phyloP scores from a whole-genome alignment of 2,888 invertebrate genomes.

The Ophion costatus region DNA sequence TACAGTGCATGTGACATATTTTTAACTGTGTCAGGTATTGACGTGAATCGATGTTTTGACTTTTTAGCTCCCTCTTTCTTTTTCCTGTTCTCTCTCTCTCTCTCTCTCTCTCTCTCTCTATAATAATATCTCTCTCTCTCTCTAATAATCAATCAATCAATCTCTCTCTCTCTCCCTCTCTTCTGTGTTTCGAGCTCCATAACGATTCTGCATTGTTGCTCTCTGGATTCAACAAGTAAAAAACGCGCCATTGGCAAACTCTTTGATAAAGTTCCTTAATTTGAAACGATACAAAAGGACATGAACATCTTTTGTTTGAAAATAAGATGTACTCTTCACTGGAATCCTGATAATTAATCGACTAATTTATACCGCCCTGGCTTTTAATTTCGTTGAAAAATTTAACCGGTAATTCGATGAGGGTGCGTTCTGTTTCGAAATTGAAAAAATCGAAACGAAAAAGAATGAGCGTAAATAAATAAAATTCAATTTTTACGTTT shows the following conservation, averaged over 20 bases:
- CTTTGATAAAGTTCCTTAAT: too few species aligned
- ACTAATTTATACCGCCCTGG: too few species aligned
- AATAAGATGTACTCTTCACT: too few species aligned
- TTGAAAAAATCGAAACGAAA: neutral
- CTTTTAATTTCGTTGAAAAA: too few species aligned
- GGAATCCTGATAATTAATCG: too few species aligned
- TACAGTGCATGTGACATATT: slow-evolving; percentile 16
- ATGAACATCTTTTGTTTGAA: too few species aligned
- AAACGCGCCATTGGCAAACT: neutral
- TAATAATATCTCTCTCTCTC: neutral
- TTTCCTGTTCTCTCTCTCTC: too few species aligned
- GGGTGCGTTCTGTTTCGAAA: too few species aligned
- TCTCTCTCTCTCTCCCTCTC: neutral
- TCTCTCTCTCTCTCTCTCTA: neutral
- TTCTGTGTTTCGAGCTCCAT: neutral
- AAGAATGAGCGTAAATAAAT: slow-evolving; percentile 1
- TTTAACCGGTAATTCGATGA: too few species aligned
- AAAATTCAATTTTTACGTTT: too few species aligned
- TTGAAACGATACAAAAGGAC: too few species aligned
- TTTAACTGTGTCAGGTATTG: slow-evolving; percentile 35
- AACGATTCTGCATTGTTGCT: slow-evolving; percentile 45
- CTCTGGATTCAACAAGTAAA: slow-evolving; percentile 14
- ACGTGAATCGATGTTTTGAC: neutral
- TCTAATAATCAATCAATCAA: neutral
- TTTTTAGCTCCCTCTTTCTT: neutral